Conservation (phyloP, 64 coral and sea anemone species). For the Orbicella faveolata region DNA sequence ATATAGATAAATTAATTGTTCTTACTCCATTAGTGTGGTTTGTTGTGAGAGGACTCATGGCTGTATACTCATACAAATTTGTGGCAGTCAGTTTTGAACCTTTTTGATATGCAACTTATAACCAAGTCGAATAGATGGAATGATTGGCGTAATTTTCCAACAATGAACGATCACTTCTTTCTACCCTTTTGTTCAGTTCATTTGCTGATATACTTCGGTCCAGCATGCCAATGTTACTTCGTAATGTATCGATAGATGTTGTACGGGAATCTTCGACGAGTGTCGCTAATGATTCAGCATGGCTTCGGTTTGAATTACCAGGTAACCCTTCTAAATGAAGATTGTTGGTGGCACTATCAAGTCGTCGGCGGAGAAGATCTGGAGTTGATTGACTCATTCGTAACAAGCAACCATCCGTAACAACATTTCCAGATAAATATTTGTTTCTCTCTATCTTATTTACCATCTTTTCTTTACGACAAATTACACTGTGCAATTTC, state of each 20-base stretch:
- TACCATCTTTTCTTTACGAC: neutral
- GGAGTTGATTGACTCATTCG: neutral
- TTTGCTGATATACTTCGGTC: neutral
- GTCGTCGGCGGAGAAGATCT: neutral
- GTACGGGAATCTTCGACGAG: conserved; percentile 6
- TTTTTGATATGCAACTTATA: neutral
- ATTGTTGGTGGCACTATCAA: neutral
- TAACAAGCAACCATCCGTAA: neutral
- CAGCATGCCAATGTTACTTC: neutral
- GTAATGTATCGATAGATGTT: conserved; percentile 17
- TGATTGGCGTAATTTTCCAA: neutral
- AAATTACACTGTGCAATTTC: conserved; percentile 12
- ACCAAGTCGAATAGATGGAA: conserved; percentile 24
- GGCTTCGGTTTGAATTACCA: neutral
- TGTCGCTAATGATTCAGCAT: neutral
- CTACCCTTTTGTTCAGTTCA: neutral
- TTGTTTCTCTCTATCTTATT: neutral
- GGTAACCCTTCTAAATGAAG: neutral
- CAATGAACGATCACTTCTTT: neutral
- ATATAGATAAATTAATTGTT: no score
- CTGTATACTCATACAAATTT: no score
- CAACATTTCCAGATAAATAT: neutral
- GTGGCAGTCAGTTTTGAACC: no score
- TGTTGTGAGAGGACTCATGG: no score
- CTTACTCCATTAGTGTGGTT: no score